Conservation (phyloP, 2,797 vertebrate species). For the Rhinogobio ventralis region DNA sequence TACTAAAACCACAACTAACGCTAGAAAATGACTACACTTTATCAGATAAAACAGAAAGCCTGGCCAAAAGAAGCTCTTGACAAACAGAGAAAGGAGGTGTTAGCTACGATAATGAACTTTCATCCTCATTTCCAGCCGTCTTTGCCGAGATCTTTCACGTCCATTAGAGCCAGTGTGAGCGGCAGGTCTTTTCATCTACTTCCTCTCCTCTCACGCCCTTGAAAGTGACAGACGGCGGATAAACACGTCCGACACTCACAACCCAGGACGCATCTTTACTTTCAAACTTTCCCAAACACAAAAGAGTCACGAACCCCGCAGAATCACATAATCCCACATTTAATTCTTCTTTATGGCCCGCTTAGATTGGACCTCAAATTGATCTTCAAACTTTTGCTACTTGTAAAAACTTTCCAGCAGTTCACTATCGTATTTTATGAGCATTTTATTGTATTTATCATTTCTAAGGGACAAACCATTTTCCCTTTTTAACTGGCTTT, state of each 20-base stretch:
- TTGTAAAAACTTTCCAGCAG: not conserved
- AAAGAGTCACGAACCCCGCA: not conserved
- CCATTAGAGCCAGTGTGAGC: not conserved
- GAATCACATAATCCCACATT: not conserved
- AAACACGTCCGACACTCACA: not conserved
- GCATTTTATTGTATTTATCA: constrained; percentile 6
- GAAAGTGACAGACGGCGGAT: not conserved
- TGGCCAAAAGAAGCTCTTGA: not conserved
- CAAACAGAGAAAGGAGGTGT: not conserved
- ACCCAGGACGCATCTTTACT: not conserved
- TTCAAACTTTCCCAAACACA: not conserved
- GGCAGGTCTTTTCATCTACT: not conserved
- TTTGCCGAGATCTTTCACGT: not conserved
- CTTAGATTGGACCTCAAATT: constrained; percentile 16
- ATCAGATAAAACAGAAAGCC: not conserved
- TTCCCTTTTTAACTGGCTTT: not conserved
- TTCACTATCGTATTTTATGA: not conserved
- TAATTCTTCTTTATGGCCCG: not conserved
- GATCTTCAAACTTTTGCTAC: not conserved
- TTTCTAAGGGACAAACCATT: not conserved
- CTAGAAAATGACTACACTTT: not conserved
- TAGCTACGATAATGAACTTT: not conserved
- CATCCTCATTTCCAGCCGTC: not conserved
- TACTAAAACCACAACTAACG: not conserved
- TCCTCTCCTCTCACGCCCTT: not conserved